Conservation (phyloP, 2,888 invertebrate genomes). For the Drosophila niveifrons region DNA sequence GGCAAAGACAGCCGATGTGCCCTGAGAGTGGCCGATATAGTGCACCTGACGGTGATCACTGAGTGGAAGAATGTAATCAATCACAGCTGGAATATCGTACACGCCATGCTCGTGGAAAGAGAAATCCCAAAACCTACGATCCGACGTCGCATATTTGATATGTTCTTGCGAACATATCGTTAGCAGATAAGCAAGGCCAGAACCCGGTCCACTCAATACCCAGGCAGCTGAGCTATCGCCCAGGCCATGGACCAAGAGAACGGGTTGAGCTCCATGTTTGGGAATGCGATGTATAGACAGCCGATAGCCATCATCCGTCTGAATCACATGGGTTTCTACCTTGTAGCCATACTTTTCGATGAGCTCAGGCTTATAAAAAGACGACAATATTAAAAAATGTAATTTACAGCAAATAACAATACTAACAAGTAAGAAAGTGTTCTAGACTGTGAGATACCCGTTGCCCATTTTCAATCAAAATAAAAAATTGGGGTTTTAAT, state of each 20-base stretch:
- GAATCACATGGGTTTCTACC: constrained; percentile 87
- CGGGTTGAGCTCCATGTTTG: constrained; percentile 85
- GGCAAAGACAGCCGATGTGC: constrained; percentile 85
- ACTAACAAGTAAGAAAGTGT: too few species aligned
- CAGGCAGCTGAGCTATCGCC: constrained; percentile 90
- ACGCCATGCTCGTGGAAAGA: constrained; percentile 90
- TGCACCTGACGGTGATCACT: constrained; percentile 86
- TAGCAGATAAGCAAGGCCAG: constrained; percentile 87
- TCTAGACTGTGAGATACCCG: too few species aligned
- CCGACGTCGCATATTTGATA: constrained; percentile 86
- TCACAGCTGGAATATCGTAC: constrained; percentile 89
- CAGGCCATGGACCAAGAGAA: constrained; percentile 90
- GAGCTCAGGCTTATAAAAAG: constrained; percentile 31
- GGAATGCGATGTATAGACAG: constrained; percentile 90
- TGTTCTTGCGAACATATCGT: constrained; percentile 87
- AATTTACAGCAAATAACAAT: too few species aligned
- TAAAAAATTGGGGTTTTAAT: too few species aligned
- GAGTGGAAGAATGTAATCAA: constrained; percentile 87
- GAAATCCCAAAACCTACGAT: constrained; percentile 87
- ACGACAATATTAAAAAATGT: too few species aligned
- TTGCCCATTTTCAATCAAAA: too few species aligned
- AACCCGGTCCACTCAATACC: constrained; percentile 89
- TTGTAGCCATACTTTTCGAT: constrained; percentile 88
- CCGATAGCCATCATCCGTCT: constrained; percentile 91
- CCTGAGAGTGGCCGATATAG: constrained; percentile 90